Evolutionary conservation across 1,140 invertebrate genomes (phyloP).

Genomic region (Doryteuthis pealeii): DNA sequence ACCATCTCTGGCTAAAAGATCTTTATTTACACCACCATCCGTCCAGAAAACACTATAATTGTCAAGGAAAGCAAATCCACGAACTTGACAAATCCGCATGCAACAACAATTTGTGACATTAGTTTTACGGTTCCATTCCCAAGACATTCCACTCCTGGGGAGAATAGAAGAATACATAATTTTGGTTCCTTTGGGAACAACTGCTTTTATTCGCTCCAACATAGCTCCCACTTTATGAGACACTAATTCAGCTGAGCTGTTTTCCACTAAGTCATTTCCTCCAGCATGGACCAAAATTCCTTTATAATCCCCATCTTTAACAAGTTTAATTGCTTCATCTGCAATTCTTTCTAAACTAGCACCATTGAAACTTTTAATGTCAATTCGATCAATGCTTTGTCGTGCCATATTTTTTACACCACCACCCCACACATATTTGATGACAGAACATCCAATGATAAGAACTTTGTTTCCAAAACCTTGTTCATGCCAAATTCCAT

Average conservation of each 20-base stretch:
- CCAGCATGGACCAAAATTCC: not conserved
- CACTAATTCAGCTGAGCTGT: not conserved
- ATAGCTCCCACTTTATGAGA: slow-evolving; percentile 6
- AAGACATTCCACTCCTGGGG: slow-evolving; percentile 5
- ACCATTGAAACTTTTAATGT: not conserved
- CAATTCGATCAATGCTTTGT: not conserved
- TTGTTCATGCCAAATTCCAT: not conserved
- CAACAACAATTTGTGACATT: slow-evolving; percentile 9
- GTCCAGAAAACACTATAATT: slow-evolving; percentile 4
- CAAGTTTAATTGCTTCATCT: not conserved
- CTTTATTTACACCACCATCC: slow-evolving; percentile 3
- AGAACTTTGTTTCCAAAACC: not conserved
- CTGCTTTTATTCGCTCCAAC: not conserved
- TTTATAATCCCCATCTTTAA: slow-evolving; percentile 1
- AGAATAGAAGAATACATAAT: slow-evolving; percentile 2
- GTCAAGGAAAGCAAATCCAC: slow-evolving; percentile 3
- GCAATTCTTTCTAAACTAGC: slow-evolving; percentile 5
- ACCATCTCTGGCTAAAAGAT: not conserved
- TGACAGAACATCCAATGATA: slow-evolving; percentile 6
- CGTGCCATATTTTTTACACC: slow-evolving; percentile 2
- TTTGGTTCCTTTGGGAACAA: slow-evolving; percentile 2
- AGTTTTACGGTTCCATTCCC: slow-evolving; percentile 7
- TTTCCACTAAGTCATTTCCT: not conserved
- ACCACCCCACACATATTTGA: not conserved
- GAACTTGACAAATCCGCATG: not conserved